Base-by-base conservation (phyloP, 1,140 invertebrate species). In the Rhyzopertha dominica region DNA sequence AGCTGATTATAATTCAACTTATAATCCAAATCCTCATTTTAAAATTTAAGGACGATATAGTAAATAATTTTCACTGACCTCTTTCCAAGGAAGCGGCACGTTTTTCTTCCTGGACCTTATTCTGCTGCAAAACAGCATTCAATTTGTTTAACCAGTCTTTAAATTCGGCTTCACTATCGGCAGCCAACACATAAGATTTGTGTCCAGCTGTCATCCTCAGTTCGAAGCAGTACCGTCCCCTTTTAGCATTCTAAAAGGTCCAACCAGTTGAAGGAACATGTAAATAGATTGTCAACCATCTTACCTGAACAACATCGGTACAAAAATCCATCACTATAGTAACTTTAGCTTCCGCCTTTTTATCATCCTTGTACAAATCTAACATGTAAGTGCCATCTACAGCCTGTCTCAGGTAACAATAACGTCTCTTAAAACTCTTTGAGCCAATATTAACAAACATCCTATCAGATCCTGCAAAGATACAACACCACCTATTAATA, bases 321-420 rank as follows among this genome's bases (percentile, higher is more conserved):
- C 90, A 94, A 70, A 91, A 89, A 66, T 95, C 91, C 80, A 95
- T 85, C 47, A 90, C 88, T 67, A 95, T 88, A n/a, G 87, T 86
- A 45, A 87, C 79, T 71, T 94, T 94, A 1, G 85, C 84, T 59
- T 95, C 90, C 2, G 78, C 80, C 68, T 90, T 91, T 61, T 85
- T 88, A 40, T 95, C 90, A 72, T 95, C 91, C 73, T 95, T 95
- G 63, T 89, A 88, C 56, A 95, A 78, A 69, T 94, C 89, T 14
- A 95, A 73, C 56, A 90, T 86, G 57, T 92, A 92, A 0, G 89
- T 90, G 8, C 87, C 88, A 68, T 94, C 90, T 20, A 90, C 81
- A 70, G 93, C 88, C 69, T 88, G 85, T 39, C 90, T 74, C 56
- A 95, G 74, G 70, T 85, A 85, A 70, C 90, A 92, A 71, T 85